These are phyloP conservation scores for Siphamia tubifer DNA, from an alignment of 2,113 vertebrate species.

Conservation along the genomic window DNA sequence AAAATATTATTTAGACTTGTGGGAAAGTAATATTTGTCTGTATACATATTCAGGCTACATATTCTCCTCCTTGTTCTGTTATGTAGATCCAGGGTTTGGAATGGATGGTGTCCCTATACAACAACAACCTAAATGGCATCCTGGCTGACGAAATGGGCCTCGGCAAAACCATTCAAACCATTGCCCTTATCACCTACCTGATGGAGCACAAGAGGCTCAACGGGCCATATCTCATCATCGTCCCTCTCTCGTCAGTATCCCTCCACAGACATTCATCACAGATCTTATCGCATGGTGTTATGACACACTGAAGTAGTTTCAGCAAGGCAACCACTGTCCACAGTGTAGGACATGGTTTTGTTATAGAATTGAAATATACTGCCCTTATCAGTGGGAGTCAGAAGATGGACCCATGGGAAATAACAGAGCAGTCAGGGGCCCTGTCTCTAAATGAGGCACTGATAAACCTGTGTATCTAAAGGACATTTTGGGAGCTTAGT, in stretches of 20 bases:
- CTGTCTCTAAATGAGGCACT: not conserved
- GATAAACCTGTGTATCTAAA: not conserved
- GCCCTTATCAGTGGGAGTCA: not conserved
- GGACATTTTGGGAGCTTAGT: not conserved
- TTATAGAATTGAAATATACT: not conserved
- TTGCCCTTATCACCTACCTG: slow-evolving; percentile 97
- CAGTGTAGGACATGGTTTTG: not conserved
- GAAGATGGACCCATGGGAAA: not conserved
- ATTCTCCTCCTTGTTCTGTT: slow-evolving; percentile 56
- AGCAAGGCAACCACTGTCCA: too few species aligned
- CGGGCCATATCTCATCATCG: slow-evolving; percentile 97
- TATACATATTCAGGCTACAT: not conserved
- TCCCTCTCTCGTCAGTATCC: slow-evolving; percentile 94
- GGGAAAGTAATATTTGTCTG: not conserved
- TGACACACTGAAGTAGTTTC: not conserved
- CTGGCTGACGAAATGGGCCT: slow-evolving; percentile 98
- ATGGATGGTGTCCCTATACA: slow-evolving; percentile 99
- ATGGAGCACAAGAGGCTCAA: slow-evolving; percentile 98
- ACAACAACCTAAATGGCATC: slow-evolving; percentile 98
- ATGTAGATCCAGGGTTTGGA: slow-evolving; percentile 92
- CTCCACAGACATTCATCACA: not conserved
- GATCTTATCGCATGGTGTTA: not conserved
- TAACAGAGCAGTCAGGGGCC: not conserved
- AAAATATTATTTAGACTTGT: too few species aligned
- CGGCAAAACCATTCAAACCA: slow-evolving; percentile 98